Evolutionary conservation across 2,797 vertebrate species (phyloP).

Genomic region (Diglossa cyanea): DNA sequence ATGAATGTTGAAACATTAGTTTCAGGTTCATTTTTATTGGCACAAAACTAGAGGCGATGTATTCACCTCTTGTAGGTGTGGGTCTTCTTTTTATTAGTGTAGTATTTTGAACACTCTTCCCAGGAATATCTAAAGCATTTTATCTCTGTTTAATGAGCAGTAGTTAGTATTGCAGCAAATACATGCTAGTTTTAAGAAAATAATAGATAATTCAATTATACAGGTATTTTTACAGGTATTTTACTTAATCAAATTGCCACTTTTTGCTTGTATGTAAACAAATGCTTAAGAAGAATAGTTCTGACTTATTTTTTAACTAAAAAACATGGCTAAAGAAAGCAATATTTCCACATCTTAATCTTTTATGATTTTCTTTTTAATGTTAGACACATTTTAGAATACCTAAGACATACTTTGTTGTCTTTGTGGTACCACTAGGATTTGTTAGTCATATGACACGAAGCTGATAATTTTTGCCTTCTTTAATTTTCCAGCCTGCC

Average conservation of each 20-base stretch:
- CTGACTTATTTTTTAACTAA: neutral
- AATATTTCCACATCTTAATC: neutral
- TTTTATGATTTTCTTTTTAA: neutral
- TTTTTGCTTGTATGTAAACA: neutral
- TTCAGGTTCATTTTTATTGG: neutral
- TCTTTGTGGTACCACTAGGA: neutral
- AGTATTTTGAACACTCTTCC: neutral
- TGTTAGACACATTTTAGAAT: neutral
- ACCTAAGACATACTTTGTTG: neutral
- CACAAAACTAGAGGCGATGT: neutral
- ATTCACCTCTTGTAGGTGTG: neutral
- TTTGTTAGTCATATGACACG: neutral
- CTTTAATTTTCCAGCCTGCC: neutral
- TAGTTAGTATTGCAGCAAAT: neutral
- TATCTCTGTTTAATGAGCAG: neutral
- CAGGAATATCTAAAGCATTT: neutral
- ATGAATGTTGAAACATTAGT: neutral
- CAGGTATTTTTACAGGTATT: neutral
- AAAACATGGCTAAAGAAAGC: neutral
- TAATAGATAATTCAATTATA: neutral
- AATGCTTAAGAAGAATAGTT: neutral
- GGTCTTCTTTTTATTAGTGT: neutral
- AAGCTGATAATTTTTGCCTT: neutral
- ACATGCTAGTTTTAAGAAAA: neutral
- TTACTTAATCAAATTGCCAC: neutral